Evolutionary conservation across 2,113 vertebrate species (phyloP).

Genomic region (Chiloscyllium plagiosum): DNA sequence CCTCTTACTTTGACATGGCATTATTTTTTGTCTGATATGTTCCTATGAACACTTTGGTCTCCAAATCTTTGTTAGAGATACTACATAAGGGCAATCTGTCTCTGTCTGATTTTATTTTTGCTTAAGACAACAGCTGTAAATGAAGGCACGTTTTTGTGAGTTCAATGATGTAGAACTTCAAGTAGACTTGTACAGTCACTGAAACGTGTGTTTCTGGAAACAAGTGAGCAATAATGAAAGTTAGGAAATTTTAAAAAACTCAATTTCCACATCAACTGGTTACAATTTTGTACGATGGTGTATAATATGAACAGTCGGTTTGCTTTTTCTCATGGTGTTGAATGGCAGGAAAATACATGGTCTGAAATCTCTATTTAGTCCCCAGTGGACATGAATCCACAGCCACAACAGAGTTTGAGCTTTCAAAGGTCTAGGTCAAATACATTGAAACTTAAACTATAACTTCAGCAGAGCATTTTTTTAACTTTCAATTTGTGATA

Average conservation of each 20-base stretch:
- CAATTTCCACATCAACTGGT: background rate
- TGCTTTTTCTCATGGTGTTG: background rate
- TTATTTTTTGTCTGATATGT: background rate
- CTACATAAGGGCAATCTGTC: background rate
- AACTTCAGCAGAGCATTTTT: constrained; percentile 3
- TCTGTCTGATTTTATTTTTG: background rate
- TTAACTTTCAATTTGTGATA: background rate
- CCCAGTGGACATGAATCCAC: constrained; percentile 18
- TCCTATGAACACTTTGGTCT: background rate
- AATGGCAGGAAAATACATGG: constrained; percentile 26
- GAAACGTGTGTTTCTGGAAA: background rate
- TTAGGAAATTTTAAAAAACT: background rate
- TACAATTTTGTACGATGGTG: background rate
- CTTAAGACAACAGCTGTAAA: background rate
- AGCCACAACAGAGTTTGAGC: constrained; percentile 25
- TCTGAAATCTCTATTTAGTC: constrained; percentile 34
- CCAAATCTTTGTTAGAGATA: background rate
- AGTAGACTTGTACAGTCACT: background rate
- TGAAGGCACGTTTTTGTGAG: background rate
- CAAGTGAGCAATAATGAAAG: background rate
- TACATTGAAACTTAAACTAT: constrained; percentile 34
- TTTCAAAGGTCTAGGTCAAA: constrained; percentile 34
- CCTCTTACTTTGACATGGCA: background rate
- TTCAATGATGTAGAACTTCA: background rate
- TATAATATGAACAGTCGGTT: background rate